Evolutionary conservation across 1,140 invertebrate species (phyloP).

Genomic region (Drosophila teissieri): DNA sequence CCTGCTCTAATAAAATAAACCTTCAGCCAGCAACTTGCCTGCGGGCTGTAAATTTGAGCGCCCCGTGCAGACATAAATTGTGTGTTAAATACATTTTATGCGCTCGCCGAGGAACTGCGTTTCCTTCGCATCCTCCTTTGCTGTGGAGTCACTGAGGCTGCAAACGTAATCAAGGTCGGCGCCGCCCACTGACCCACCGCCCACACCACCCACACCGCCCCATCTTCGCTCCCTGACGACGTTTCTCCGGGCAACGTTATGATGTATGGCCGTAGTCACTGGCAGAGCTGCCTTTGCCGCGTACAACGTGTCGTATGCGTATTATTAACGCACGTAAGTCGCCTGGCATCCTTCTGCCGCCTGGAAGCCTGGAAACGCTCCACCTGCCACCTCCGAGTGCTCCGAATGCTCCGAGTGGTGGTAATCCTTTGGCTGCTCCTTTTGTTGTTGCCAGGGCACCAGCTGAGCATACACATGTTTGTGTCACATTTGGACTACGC

Average conservation of each 20-base stretch:
- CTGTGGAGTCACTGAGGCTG: conserved; percentile 68
- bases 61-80: conserved; percentile 79
- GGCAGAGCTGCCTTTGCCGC: conserved; percentile 36
- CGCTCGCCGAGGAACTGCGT: conserved; percentile 55
- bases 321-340: conserved; percentile 77
- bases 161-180: conserved; percentile 78
- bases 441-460: conserved; percentile 60
- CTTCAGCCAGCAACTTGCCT: conserved; percentile 57
- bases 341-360: conserved; percentile 11
- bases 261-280: conserved; percentile 61
- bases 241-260: conserved; percentile 56
- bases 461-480: conserved; percentile 80
- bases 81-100: conserved; percentile 83
- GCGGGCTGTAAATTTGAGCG: conserved; percentile 78
- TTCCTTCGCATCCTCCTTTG: neutral
- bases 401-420: conserved; percentile 14
- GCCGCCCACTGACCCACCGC: neutral
- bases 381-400: neutral
- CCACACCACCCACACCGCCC: neutral
- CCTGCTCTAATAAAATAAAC: conserved; percentile 74
- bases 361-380: neutral
- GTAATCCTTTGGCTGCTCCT: conserved; percentile 76
- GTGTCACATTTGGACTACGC: conserved; percentile 72
- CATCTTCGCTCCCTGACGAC: conserved; percentile 36
- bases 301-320: conserved; percentile 73